These are phyloP conservation scores for Pelagia noctiluca DNA, from an alignment of 30 jellyfish, hydroid and myxozoan genomes.

Conservation along the genomic window DNA sequence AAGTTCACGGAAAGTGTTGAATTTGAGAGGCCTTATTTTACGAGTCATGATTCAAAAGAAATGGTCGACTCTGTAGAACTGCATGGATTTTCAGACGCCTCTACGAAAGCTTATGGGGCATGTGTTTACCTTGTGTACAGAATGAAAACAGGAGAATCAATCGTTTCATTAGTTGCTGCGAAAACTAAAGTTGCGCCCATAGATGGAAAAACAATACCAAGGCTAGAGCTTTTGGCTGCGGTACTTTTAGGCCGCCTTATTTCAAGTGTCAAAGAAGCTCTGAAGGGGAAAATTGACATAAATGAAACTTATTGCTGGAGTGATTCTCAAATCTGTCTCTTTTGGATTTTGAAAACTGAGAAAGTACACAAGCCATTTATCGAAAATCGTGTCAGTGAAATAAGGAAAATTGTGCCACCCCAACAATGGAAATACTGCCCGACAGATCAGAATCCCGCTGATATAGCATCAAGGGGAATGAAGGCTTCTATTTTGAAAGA, in stretches of 20 bases:
- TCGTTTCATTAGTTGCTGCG: neutral
- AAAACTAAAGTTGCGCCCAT: constrained; percentile 17
- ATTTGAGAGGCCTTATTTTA: constrained; percentile 25
- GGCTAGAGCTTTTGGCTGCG: constrained; percentile 1
- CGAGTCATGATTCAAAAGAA: neutral
- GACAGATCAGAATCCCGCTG: too few species aligned
- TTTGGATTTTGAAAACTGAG: too few species aligned
- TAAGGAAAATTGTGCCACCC: too few species aligned
- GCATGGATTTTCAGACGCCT: constrained; percentile 51
- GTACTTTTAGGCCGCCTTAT: neutral
- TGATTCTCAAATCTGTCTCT: too few species aligned
- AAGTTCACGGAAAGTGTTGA: neutral
- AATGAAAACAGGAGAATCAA: neutral
- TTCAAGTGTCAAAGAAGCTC: too few species aligned
- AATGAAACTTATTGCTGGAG: too few species aligned
- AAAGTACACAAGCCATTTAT: too few species aligned
- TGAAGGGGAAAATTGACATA: too few species aligned
- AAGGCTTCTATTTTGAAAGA: too few species aligned
- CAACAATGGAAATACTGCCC: too few species aligned
- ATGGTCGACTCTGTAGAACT: neutral
- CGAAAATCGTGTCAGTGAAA: too few species aligned
- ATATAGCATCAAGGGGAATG: too few species aligned
- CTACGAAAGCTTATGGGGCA: constrained; percentile 42
- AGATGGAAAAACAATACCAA: neutral
- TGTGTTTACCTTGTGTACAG: neutral